These are phyloP conservation scores for Pluvialis apricaria DNA, from an alignment of 2,113 vertebrate genomes.

Conservation along the genomic window DNA sequence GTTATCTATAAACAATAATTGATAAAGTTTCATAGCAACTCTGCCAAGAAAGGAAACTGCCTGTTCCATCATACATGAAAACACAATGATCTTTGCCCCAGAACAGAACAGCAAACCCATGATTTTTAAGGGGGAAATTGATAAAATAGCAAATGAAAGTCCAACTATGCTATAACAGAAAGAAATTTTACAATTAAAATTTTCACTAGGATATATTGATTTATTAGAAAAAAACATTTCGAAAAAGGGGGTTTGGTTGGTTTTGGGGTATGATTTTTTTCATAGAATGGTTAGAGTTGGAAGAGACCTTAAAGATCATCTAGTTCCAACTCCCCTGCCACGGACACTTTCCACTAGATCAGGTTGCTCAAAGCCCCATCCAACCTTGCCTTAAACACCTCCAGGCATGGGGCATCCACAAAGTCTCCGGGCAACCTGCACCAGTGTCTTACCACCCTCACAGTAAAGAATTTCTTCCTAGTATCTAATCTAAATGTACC, in stretches of 20 bases:
- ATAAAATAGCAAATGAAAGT: background rate
- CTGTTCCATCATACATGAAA: background rate
- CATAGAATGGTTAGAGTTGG: too few relatives aligned
- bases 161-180: background rate
- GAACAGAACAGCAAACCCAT: background rate
- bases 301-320: too few relatives aligned
- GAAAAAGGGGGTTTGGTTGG: background rate
- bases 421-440: too few relatives aligned
- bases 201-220: background rate
- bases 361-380: too few relatives aligned
- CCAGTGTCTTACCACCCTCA: too few relatives aligned
- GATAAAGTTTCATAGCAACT: background rate
- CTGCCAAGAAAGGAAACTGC: background rate
- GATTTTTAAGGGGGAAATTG: background rate
- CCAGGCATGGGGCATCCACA: too few relatives aligned
- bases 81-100: background rate
- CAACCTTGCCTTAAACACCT: too few relatives aligned
- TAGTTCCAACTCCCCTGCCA: too few relatives aligned
- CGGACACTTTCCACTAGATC: too few relatives aligned
- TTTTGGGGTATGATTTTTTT: background rate
- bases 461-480: too few relatives aligned
- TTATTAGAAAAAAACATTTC: background rate
- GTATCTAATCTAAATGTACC: too few relatives aligned
- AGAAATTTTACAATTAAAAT: background rate
- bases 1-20: background rate